Conservation (phyloP, 2,888 invertebrate species). For the Pheosia gnoma region DNA sequence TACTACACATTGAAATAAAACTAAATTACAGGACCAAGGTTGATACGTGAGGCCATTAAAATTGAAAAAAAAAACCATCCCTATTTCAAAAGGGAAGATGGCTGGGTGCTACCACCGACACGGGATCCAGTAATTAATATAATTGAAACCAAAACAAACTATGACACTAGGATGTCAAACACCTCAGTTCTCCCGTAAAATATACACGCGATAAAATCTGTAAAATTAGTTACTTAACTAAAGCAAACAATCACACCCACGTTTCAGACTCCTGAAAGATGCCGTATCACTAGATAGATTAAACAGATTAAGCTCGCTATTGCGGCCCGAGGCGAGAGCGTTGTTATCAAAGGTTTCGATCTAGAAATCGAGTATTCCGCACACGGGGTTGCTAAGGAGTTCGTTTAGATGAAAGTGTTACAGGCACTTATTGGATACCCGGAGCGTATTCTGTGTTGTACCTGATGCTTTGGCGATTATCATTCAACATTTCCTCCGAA, state of each 20-base stretch:
- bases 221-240: neutral
- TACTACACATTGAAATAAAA: too few species aligned
- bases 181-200: too few species aligned
- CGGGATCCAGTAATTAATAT: too few species aligned
- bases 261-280: neutral
- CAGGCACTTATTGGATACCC: conserved; percentile 6
- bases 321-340: conserved; percentile 18
- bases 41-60: too few species aligned
- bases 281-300: conserved; percentile 25
- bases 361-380: conserved; percentile 4
- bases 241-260: neutral
- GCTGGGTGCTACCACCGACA: too few species aligned
- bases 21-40: too few species aligned
- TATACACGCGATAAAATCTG: too few species aligned
- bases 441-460: neutral
- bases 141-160: too few species aligned
- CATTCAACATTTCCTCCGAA: neutral
- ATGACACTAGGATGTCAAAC: too few species aligned
- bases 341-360: conserved; percentile 34
- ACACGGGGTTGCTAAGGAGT: neutral
- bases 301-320: conserved; percentile 36
- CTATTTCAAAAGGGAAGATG: too few species aligned
- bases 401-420: conserved; percentile 19
- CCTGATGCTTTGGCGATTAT: too few species aligned
- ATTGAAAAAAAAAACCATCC: too few species aligned